phyloP scores from a whole-genome alignment of 2,888 invertebrate genomes.

The Orthosia cruda region DNA sequence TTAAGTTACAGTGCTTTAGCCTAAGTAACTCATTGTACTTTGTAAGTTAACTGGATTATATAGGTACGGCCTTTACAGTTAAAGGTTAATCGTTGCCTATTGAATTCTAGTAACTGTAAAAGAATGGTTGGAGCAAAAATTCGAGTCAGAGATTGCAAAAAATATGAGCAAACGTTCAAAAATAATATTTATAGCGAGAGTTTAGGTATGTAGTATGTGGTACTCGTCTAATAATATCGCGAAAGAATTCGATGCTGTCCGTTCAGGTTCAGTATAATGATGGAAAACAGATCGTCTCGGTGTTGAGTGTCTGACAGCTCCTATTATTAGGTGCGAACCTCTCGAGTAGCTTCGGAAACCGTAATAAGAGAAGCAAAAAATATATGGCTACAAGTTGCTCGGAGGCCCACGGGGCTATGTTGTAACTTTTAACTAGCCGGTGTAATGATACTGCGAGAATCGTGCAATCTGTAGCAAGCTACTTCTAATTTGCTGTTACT shows the following conservation, averaged over 20 bases:
- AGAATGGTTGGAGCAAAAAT: conserved; percentile 18
- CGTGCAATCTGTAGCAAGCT: conserved; percentile 41
- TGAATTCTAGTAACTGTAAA: conserved; percentile 44
- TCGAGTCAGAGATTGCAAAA: conserved; percentile 31
- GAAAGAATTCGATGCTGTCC: conserved; percentile 73
- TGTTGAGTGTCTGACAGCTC: conserved; percentile 80
- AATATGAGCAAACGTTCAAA: conserved; percentile 40
- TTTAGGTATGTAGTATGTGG: conserved; percentile 12
- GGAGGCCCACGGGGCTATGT: conserved; percentile 61
- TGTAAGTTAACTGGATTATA: conserved; percentile 55
- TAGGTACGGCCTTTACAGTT: conserved; percentile 38
- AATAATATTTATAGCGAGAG: conserved; percentile 64
- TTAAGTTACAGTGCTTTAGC: conserved; percentile 40
- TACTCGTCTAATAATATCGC: conserved; percentile 74
- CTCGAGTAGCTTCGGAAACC: conserved; percentile 66
- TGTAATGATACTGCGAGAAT: conserved; percentile 53
- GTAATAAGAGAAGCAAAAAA: conserved; percentile 68
- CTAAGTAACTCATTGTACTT: conserved; percentile 42
- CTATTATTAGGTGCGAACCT: conserved; percentile 78
- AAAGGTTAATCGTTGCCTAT: conserved; percentile 52
- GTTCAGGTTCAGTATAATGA: conserved; percentile 71
- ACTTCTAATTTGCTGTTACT: conserved; percentile 37
- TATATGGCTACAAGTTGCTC: conserved; percentile 47
- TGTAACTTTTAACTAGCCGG: conserved; percentile 47
- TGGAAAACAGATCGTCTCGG: conserved; percentile 81